Evolutionary conservation across 2,797 vertebrate genomes (phyloP), one percentile per base, ranked within the genome.

Genomic region (Furcifer pardalis): DNA sequence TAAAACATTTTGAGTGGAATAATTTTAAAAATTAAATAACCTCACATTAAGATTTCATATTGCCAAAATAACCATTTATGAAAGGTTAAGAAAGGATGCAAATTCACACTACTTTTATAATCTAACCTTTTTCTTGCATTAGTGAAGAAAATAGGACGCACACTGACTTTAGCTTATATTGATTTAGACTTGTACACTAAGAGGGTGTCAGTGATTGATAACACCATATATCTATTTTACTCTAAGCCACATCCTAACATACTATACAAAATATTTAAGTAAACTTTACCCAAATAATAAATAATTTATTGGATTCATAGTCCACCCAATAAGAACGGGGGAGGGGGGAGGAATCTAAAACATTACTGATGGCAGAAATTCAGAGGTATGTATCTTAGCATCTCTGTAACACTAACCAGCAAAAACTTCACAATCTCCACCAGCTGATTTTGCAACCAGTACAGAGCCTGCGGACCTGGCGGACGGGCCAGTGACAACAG

Each of bases 1-100:
- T 69, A 40, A 77, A 77, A 86, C 35, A 81, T 40, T 77, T 42
- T 63, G 84, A 82, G 19, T 71, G 52, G 77, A 76, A 46, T 52
- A 86, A 46, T 37, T 81, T 65, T 52, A 71, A 82, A 86, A 77
- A 82, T 82, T 86, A n/a, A 77, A 71, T 37, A 40, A 19, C 27
- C 42, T 49, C 40, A 40, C 12, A 59, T 44, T 66, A 85, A 59
- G 62, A 68, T 74, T 80, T 76, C 56, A 73, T 82, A 81, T 42
- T 35, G 2, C 68, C 30, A 85, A 87, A 93, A 88, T 1, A 44
- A 21, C 6, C n/a, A 72, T n/a, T 76, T 81, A 82, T 3, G 3
- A 89, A 88, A 91, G 68, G 56, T 82, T 84, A 86, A 62, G 49
- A n/a, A 56, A 63, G 42, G 35, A 40, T 81, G 52, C 25, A 15